Base-by-base conservation (phyloP, 1,140 invertebrate species). In the Elymnias hypermnestra region DNA sequence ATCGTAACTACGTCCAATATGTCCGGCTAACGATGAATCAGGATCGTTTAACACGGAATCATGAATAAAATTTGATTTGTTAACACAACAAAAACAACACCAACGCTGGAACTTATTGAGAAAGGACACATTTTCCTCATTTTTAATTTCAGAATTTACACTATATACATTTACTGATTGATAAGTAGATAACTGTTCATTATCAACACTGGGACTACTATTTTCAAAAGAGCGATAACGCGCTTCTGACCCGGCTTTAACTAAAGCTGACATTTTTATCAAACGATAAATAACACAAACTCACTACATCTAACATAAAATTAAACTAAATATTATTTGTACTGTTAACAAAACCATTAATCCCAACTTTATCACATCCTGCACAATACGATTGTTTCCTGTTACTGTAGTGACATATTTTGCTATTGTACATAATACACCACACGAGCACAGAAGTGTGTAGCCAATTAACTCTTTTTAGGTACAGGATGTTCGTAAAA, bases 331-430 rank as follows among this genome's bases (percentile, higher is more conserved):
- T 59, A 26, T 52, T 19, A 59, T 63, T 39, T 22, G 25, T 23
- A 19, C 6, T 67, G 56, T 48, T 60, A 57, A 62, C 55, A 63
- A 45, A 35, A 59, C 36, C 57, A 61, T 44, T 76, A 82, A 77
- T 77, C 64, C 67, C 48, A 52, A 54, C 67, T 62, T 77, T 73
- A 79, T 83, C 72, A 49, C 71, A 61, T 82, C 71, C 72, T 69
- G 63, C 56, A 18, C 41, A 49, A 45, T 56, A 59, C 17, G 60
- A 52, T 60, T 63, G 66, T 78, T 83, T 83, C 78, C 78, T 78
- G 78, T 72, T 66, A 51, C 52, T 35, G 14, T 40, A 31, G 38
- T 56, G 69, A 73, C 68, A 73, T 52, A 38, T 53, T 46, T 43
- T 42, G 57, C 49, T 38, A 60, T 37, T 31, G 23, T 57, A 55